Percentiles rank a stretch among this genome's conserved stretches.
Evolutionary conservation across 2,113 vertebrate genomes (phyloP).

Genomic region (Potamarius usumacintae): DNA sequence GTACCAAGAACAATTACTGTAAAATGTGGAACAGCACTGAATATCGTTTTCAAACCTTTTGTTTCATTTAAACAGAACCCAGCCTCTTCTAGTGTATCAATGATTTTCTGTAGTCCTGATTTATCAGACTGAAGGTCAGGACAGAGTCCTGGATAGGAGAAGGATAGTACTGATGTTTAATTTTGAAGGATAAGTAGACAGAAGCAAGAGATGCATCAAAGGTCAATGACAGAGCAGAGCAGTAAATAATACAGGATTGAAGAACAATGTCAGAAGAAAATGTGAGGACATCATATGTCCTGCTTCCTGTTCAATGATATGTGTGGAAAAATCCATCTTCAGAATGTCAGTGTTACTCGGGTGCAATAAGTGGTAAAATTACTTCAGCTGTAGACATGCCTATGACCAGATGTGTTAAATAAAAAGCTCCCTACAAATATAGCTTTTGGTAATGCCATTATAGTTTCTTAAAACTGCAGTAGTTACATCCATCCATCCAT

Average conservation of each 20-base stretch:
- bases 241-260: neutral
- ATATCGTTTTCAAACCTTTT: too few species aligned
- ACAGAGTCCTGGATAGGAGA: neutral
- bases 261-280: constrained; percentile 3
- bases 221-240: neutral
- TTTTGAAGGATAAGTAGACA: neutral
- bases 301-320: neutral
- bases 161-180: neutral
- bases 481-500: too few species aligned
- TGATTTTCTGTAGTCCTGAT: neutral
- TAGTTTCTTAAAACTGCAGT: neutral
- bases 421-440: neutral
- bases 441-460: neutral
- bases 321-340: neutral
- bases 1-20: neutral
- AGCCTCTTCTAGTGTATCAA: neutral
- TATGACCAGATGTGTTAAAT: neutral
- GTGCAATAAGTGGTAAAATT: neutral
- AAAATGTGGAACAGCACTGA: neutral
- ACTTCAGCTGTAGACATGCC: neutral
- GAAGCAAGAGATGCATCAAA: neutral
- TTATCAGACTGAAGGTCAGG: constrained; percentile 8
- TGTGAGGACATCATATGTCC: neutral
- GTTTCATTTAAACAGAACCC: neutral
- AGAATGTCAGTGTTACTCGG: neutral